A percentile compares a stretch with the other conserved stretches of the same genome.
Conservation (phyloP, 53 echinoderm and acorn worm species). For the Zoroaster sp. region DNA sequence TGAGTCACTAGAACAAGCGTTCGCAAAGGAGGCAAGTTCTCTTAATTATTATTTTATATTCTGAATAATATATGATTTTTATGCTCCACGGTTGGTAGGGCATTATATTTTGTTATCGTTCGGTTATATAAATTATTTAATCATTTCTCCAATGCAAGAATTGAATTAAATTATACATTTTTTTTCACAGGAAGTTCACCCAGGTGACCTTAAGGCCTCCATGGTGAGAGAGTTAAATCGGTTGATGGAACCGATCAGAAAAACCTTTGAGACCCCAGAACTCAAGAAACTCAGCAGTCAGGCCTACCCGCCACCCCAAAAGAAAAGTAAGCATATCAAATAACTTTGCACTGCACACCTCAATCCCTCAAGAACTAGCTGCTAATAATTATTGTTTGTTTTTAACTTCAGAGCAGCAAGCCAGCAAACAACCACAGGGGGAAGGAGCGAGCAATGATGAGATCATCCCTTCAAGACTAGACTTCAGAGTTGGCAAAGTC, state of each 20-base stretch:
- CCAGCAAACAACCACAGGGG: conserved; percentile 46
- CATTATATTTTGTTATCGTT: too few species aligned
- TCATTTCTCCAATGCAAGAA: too few species aligned
- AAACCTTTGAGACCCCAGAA: conserved; percentile 73
- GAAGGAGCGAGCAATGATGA: conserved; percentile 64
- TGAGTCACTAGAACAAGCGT: conserved; percentile 85
- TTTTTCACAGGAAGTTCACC: conserved; percentile 79
- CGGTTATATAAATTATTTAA: too few species aligned
- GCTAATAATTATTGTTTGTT: too few species aligned
- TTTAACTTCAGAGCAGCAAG: conserved; percentile 43
- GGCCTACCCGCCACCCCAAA: conserved; percentile 85
- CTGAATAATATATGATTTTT: too few species aligned
- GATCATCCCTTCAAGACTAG: conserved; percentile 83
- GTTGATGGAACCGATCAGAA: conserved; percentile 88
- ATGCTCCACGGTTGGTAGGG: too few species aligned
- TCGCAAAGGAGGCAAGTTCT: conserved; percentile 76
- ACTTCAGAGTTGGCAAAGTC: conserved; percentile 88
- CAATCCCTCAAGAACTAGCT: too few species aligned
- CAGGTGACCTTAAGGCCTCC: conserved; percentile 84
- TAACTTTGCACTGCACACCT: too few species aligned
- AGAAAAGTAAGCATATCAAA: conserved; percentile 78
- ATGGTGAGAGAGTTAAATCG: conserved; percentile 78
- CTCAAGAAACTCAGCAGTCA: conserved; percentile 77
- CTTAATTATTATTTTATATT: too few species aligned
- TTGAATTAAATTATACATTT: neutral